A percentile compares a stretch with the other conserved stretches of the same genome.
Evolutionary conservation across 2,797 vertebrate genomes (phyloP).

Genomic region (Pipistrellus kuhlii): DNA sequence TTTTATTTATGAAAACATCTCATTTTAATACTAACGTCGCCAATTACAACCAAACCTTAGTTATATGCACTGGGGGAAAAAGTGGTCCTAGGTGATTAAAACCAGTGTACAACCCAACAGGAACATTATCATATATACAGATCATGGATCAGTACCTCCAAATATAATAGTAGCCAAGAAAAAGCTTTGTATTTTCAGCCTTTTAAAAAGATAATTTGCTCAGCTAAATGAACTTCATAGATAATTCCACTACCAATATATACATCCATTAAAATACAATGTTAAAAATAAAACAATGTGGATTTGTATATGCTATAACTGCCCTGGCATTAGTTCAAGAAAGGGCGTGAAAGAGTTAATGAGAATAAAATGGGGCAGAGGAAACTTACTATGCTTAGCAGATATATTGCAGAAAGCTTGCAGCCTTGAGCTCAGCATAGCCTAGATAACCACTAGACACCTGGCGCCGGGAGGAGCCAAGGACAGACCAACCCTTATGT

Average conservation of each 20-base stretch:
- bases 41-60: not conserved
- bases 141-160: not conserved
- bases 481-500: no score
- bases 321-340: not conserved
- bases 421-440: no score
- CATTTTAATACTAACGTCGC: not conserved
- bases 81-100: not conserved
- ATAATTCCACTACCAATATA: not conserved
- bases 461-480: no score
- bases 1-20: not conserved
- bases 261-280: constrained; percentile 9
- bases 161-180: not conserved
- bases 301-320: not conserved
- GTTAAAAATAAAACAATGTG: not conserved
- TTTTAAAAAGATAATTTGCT: constrained; percentile 37
- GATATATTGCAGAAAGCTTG: no score
- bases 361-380: no score
- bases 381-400: no score
- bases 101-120: not conserved
- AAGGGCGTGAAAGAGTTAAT: not conserved
- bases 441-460: no score
- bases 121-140: not conserved
- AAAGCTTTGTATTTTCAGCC: not conserved
- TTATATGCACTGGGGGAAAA: not conserved
- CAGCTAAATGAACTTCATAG: constrained; percentile 40